Base-by-base conservation (phyloP, 2,888 invertebrate genomes). In the Teinopalpus imperialis region DNA sequence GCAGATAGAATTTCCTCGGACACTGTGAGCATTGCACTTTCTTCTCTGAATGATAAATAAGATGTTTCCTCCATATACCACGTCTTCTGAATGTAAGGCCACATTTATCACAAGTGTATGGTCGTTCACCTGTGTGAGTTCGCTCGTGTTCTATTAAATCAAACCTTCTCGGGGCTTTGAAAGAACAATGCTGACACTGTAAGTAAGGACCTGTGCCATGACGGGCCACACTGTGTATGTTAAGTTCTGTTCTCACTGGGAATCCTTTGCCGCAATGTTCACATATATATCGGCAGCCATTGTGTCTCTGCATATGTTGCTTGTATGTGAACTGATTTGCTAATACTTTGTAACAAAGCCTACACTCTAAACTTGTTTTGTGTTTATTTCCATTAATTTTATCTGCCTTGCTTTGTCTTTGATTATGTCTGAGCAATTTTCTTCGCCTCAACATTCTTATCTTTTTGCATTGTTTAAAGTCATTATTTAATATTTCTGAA, bases 251-350 rank as follows among this genome's bases (percentile, higher is more conserved):
- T 0, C 65, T 54, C 0, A 71, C 63, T 0, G 81, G 71, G 37
- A 76, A 86, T 0, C 77, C 80, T 66, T 77, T 81, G 0, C 76
- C 87, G 9, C 86, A 87, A 1, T 79, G 72, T 40, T 88, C 87
- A 20, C 87, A 88, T 1, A 88, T 83, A 9, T 48, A 62, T 52
- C 59, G 53, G 42, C 66, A 81, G 1, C 70, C 69, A 1, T 58
- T 76, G 32, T 86, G 87, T 1, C 77, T 60, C 57, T 81, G 74
- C 81, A 83, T 82, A 24, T 87, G 87, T 27, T 71, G 63, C 8
- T 69, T 56, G 12, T 71, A 83, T 0, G 82, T 77, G 1, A 59
- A 35, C 2, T 53, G 61, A 27, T 77, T 82, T 0, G 80, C 71
- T 18, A 85, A 56, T 0, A 65, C 59, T 57, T 73, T 79, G 1